Evolutionary conservation across 2,888 invertebrate genomes (phyloP).

Genomic region (Poecilobothrus nobilitatus): DNA sequence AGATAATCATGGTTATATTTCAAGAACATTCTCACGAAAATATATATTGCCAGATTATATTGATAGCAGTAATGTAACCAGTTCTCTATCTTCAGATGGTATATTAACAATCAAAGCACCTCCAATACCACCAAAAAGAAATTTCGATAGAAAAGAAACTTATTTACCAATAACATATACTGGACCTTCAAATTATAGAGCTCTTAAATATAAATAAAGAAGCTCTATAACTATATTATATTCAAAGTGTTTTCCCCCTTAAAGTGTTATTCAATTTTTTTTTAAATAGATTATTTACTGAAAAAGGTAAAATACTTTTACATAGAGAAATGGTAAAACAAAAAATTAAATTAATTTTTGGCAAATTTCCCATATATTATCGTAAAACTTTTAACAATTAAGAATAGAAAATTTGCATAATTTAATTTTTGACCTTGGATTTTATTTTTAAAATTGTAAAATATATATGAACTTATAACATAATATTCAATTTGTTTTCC

Average conservation of each 20-base stretch:
- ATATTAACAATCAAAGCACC: slow-evolving; percentile 56
- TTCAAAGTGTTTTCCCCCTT: not conserved
- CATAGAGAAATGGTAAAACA: too few species aligned
- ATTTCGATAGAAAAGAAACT: not conserved
- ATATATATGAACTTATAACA: too few species aligned
- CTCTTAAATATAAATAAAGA: not conserved
- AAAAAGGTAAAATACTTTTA: too few species aligned
- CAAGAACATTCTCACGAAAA: slow-evolving; percentile 67
- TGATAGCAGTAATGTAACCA: slow-evolving; percentile 62
- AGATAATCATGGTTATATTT: slow-evolving; percentile 66
- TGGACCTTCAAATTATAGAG: slow-evolving; percentile 1
- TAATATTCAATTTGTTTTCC: too few species aligned
- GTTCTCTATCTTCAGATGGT: slow-evolving; percentile 73
- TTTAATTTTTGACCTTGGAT: too few species aligned
- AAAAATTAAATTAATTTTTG: too few species aligned
- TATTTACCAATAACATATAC: slow-evolving; percentile 3
- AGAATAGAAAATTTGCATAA: too few species aligned
- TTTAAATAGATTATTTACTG: too few species aligned
- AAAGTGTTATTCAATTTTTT: too few species aligned
- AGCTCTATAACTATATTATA: not conserved
- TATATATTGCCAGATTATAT: slow-evolving; percentile 61
- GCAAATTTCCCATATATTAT: too few species aligned
- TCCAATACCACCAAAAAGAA: not conserved
- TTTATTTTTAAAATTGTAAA: too few species aligned
- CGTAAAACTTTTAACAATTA: too few species aligned